Evolutionary conservation across 2,797 vertebrate species (phyloP).

Genomic region (Spinibarbus caldwelli): DNA sequence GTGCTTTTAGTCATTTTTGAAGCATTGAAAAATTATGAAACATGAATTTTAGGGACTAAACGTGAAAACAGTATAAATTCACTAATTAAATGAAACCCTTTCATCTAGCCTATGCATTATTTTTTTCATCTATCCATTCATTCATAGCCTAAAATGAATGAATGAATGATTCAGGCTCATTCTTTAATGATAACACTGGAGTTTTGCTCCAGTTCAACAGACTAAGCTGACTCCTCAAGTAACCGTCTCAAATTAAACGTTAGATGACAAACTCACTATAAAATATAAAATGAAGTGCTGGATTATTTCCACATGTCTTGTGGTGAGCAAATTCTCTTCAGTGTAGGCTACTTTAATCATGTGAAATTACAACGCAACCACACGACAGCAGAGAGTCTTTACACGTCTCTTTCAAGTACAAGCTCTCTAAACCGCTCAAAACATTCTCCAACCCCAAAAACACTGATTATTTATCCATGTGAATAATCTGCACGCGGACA

Average conservation of each 20-base stretch:
- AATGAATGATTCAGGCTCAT: neutral
- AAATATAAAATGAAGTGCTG: neutral
- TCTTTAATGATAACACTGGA: neutral
- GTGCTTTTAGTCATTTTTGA: neutral
- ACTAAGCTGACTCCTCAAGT: neutral
- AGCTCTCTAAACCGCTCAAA: neutral
- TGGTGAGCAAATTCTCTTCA: neutral
- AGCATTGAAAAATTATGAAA: neutral
- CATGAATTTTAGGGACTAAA: neutral
- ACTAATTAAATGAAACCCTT: neutral
- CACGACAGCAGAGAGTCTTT: neutral
- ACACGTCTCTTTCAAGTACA: neutral
- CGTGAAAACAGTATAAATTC: neutral
- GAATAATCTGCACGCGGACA: neutral
- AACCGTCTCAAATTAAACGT: neutral
- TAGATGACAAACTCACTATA: neutral
- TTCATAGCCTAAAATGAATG: neutral
- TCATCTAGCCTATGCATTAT: neutral
- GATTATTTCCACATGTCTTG: slow-evolving; percentile 2
- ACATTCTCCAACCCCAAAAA: neutral
- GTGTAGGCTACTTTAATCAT: neutral
- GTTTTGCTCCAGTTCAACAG: neutral
- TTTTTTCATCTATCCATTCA: neutral
- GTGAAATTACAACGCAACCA: neutral
- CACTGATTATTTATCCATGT: neutral